Conservation (phyloP, 2,113 vertebrate genomes). For the Paracanthobrama guichenoti region DNA sequence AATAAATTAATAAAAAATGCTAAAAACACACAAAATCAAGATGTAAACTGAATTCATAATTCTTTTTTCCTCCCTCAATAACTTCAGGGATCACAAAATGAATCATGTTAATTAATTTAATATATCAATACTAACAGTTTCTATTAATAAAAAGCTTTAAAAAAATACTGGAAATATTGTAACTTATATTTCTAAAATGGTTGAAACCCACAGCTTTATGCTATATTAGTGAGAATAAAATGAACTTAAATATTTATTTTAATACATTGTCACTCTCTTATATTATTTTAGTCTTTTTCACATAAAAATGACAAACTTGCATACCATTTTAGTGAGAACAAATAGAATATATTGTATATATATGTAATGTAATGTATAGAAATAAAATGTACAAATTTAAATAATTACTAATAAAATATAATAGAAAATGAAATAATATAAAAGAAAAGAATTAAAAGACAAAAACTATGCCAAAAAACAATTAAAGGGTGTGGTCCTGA, state of each 20-base stretch:
- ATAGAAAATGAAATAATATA: background rate
- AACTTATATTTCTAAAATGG: background rate
- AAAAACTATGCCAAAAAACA: background rate
- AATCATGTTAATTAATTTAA: background rate
- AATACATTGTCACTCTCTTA: background rate
- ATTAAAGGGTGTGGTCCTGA: conserved; percentile 10
- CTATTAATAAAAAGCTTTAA: background rate
- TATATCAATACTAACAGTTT: background rate
- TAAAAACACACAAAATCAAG: no score
- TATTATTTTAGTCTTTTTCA: background rate
- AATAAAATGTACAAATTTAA: no score
- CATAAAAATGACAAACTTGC: background rate
- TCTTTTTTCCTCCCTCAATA: background rate
- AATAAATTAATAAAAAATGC: background rate
- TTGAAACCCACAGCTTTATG: background rate
- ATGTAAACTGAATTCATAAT: no score
- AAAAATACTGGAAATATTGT: background rate
- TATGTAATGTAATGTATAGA: no score
- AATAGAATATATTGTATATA: no score
- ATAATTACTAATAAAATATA: background rate
- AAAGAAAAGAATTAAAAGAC: background rate
- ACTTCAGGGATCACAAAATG: no score
- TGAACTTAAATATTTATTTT: background rate
- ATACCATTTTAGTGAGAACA: no score
- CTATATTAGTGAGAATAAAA: background rate